These are phyloP conservation scores for Psittacus erithacus DNA, from an alignment of 2,113 vertebrate species.

Conservation along the genomic window DNA sequence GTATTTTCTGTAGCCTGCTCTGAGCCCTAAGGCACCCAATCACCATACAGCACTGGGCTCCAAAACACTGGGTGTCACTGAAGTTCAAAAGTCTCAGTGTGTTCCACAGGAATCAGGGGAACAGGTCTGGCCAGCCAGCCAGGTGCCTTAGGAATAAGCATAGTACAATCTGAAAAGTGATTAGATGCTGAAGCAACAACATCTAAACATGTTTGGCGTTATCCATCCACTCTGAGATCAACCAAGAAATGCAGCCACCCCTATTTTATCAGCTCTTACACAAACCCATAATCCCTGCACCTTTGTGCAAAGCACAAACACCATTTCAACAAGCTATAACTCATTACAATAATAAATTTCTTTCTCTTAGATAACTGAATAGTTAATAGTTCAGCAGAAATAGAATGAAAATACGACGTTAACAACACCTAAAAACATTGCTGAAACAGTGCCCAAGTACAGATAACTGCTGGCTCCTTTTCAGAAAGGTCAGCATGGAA, in stretches of 20 bases:
- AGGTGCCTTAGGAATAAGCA: neutral
- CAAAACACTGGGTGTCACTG: neutral
- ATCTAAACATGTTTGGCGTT: neutral
- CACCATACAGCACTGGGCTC: rapidly evolving
- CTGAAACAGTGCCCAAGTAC: slow-evolving; percentile 13
- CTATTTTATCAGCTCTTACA: neutral
- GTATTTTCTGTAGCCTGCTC: neutral
- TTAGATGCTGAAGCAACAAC: neutral
- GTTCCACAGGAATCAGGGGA: neutral
- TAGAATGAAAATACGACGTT: slow-evolving; percentile 47
- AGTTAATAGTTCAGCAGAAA: slow-evolving; percentile 20
- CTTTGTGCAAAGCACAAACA: neutral
- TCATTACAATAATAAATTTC: neutral
- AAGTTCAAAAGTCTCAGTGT: neutral
- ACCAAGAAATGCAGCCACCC: neutral
- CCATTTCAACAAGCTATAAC: neutral
- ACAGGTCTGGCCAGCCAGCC: neutral
- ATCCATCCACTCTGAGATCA: neutral
- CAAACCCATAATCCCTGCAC: neutral
- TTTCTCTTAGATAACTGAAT: slow-evolving; percentile 5
- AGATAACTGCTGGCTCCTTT: slow-evolving; percentile 38
- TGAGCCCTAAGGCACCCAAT: neutral
- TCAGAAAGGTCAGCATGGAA: slow-evolving; percentile 29
- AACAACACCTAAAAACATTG: slow-evolving; percentile 45
- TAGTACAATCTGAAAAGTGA: neutral